A percentile compares a stretch with the other conserved stretches of the same genome.
Evolutionary conservation across 1,140 invertebrate genomes (phyloP).

Genomic region (Calephelis virginiensis): DNA sequence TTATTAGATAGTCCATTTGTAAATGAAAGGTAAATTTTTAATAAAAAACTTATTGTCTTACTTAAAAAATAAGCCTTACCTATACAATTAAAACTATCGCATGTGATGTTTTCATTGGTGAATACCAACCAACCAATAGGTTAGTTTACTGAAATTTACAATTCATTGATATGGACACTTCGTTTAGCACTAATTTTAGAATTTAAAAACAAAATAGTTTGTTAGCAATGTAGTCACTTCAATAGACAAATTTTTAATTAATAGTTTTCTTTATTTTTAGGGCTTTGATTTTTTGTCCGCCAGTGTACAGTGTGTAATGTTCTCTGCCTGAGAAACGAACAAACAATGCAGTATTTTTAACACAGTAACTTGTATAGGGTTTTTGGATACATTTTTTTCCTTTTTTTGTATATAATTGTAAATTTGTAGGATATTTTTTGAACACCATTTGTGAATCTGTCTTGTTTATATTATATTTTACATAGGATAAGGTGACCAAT

Average conservation of each 20-base stretch:
- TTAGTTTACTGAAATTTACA: too few species aligned
- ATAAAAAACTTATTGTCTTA: too few species aligned
- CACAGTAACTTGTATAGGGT: slow-evolving; percentile 52
- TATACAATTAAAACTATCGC: too few species aligned
- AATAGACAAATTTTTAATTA: not conserved
- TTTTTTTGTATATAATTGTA: slow-evolving; percentile 73
- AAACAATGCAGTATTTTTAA: slow-evolving; percentile 65
- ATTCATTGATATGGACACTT: too few species aligned
- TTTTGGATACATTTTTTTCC: slow-evolving; percentile 66
- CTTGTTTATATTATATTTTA: slow-evolving; percentile 55
- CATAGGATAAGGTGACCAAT: slow-evolving; percentile 26
- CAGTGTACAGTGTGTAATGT: slow-evolving; percentile 13
- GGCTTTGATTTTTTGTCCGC: not conserved
- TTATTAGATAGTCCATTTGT: too few species aligned
- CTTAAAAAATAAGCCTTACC: too few species aligned
- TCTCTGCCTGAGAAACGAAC: slow-evolving; percentile 33
- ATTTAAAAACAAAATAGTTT: too few species aligned
- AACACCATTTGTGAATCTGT: slow-evolving; percentile 57
- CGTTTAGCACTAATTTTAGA: too few species aligned
- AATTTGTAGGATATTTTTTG: slow-evolving; percentile 62
- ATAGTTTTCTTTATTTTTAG: not conserved
- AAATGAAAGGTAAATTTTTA: too few species aligned
- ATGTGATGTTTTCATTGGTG: too few species aligned
- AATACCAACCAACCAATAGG: too few species aligned
- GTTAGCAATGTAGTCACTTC: too few species aligned